Conservation (phyloP, 1,140 invertebrate genomes). For the Anadara kagoshimensis region DNA sequence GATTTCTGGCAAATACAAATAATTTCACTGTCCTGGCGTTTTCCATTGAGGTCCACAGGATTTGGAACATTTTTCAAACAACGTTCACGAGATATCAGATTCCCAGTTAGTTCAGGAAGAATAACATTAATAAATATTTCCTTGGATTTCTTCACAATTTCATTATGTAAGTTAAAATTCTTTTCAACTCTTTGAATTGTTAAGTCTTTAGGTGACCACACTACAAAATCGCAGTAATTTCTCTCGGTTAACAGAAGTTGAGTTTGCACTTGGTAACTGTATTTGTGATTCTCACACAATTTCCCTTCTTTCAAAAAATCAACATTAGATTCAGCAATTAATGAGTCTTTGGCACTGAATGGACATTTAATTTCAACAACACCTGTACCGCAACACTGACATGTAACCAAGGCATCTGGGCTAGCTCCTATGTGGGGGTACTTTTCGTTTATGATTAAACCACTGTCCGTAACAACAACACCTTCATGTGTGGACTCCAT, state of each 20-base stretch:
- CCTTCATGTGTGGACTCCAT: not conserved
- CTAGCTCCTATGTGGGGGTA: slow-evolving; percentile 1
- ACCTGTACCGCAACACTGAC: slow-evolving; percentile 31
- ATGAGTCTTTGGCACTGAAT: slow-evolving; percentile 16
- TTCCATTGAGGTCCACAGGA: not conserved
- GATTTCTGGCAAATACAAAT: slow-evolving; percentile 22
- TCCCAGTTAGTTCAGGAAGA: not conserved
- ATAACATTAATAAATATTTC: slow-evolving; percentile 3
- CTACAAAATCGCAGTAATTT: slow-evolving; percentile 41
- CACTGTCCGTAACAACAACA: not conserved
- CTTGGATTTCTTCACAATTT: not conserved
- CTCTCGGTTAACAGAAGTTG: slow-evolving; percentile 34
- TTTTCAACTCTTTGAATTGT: too few relatives aligned
- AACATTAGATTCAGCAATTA: slow-evolving; percentile 8
- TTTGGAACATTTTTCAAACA: not conserved
- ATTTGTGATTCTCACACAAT: slow-evolving; percentile 28
- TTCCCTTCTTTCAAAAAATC: slow-evolving; percentile 26
- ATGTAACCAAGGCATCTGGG: slow-evolving; percentile 6
- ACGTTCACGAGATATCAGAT: not conserved
- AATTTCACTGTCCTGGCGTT: not conserved
- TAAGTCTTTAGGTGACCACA: too few relatives aligned
- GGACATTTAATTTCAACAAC: slow-evolving; percentile 34
- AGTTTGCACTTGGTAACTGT: slow-evolving; percentile 39
- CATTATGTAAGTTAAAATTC: too few relatives aligned
- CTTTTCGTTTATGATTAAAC: slow-evolving; percentile 34